Percentiles rank a stretch among this genome's conserved stretches.
These are phyloP conservation scores for Laspeyria flexula DNA, from an alignment of 2,888 invertebrate species.

Conservation along the genomic window DNA sequence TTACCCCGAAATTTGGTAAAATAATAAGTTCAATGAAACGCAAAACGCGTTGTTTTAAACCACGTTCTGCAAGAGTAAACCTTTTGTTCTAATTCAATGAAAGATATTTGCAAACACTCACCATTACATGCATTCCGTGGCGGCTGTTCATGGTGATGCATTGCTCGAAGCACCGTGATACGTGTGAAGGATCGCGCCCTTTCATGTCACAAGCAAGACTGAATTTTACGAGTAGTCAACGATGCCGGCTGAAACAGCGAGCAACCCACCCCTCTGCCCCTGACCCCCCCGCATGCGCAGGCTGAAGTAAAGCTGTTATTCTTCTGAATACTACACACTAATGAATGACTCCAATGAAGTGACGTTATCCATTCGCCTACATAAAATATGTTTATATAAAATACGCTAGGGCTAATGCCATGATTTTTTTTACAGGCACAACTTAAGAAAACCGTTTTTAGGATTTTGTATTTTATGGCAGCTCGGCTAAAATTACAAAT, in stretches of 20 bases:
- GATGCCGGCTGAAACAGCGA: constrained; percentile 75
- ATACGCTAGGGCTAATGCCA: constrained; percentile 19
- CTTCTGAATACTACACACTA: constrained; percentile 49
- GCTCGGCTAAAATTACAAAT: too few species aligned
- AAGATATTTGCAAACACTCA: constrained; percentile 56
- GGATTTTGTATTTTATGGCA: not conserved
- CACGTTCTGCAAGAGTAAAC: not conserved
- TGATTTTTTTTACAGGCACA: constrained; percentile 29
- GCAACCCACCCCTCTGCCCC: constrained; percentile 54
- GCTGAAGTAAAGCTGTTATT: constrained; percentile 50
- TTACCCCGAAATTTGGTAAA: too few species aligned
- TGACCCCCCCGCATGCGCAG: constrained; percentile 67
- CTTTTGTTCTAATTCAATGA: constrained; percentile 3
- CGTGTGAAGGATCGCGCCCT: constrained; percentile 83
- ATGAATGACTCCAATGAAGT: constrained; percentile 60
- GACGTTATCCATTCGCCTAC: constrained; percentile 35
- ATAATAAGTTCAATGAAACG: not conserved
- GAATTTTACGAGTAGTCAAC: constrained; percentile 63
- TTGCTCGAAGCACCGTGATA: constrained; percentile 88
- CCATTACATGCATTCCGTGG: constrained; percentile 86
- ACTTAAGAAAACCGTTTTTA: not conserved
- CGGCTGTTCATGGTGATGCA: constrained; percentile 89
- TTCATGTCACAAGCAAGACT: constrained; percentile 87
- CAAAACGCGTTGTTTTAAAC: not conserved
- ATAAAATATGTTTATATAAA: constrained; percentile 15